Evolutionary conservation across 2,797 vertebrate genomes (phyloP).

Genomic region (Ibycter americanus): DNA sequence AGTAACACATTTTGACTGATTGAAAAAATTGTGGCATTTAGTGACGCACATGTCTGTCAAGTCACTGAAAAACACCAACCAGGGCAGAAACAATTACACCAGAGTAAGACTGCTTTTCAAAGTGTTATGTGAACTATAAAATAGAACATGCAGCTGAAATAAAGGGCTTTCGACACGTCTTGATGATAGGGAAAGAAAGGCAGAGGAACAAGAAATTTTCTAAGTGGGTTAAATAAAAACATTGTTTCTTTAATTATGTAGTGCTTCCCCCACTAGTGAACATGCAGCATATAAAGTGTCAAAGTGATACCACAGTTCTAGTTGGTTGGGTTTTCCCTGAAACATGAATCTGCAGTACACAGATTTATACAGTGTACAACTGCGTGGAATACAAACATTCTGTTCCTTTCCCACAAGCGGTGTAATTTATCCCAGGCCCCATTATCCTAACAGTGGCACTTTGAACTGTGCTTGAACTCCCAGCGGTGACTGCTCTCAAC

Average conservation of each 20-base stretch:
- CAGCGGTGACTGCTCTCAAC: slow-evolving; percentile 40
- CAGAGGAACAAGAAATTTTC: not conserved
- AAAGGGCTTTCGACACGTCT: not conserved
- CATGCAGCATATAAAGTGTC: not conserved
- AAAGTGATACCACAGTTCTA: not conserved
- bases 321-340: slow-evolving; percentile 49
- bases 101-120: not conserved
- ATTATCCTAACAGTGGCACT: slow-evolving; percentile 66
- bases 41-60: not conserved
- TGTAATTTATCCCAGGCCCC: slow-evolving; percentile 70
- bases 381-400: slow-evolving; percentile 75
- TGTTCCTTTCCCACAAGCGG: slow-evolving; percentile 79
- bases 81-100: not conserved
- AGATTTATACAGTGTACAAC: slow-evolving; percentile 36
- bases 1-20: not conserved
- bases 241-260: slow-evolving; percentile 17
- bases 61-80: not conserved
- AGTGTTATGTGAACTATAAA: not conserved
- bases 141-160: not conserved
- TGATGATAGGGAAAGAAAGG: not conserved
- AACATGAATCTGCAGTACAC: slow-evolving; percentile 50
- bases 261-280: not conserved
- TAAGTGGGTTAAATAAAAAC: not conserved
- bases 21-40: not conserved
- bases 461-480: slow-evolving; percentile 73